Evolutionary conservation across 2,888 invertebrate species (phyloP).

Genomic region (Amphipoea oculea): DNA sequence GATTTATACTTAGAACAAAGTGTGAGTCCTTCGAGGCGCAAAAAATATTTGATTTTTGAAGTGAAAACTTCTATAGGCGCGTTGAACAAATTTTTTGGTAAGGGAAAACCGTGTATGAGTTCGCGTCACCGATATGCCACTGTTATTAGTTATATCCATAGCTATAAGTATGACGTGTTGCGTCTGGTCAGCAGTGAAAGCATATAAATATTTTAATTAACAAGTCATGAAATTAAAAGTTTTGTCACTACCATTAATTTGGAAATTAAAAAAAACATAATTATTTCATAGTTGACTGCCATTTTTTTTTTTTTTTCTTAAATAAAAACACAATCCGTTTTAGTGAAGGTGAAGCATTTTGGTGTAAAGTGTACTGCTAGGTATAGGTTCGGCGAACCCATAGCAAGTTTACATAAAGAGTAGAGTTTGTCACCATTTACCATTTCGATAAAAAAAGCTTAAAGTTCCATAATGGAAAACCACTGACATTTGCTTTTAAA

Average conservation of each 20-base stretch:
- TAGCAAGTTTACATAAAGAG: neutral
- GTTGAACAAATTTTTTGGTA: too few relatives aligned
- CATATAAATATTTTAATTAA: too few relatives aligned
- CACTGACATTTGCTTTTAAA: too few relatives aligned
- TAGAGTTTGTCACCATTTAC: neutral
- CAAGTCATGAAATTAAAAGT: too few relatives aligned
- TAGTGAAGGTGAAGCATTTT: neutral
- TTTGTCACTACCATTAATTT: too few relatives aligned
- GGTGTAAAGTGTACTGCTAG: neutral
- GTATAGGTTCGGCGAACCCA: neutral
- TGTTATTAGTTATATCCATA: neutral
- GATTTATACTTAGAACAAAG: neutral
- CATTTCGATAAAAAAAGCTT: too few relatives aligned
- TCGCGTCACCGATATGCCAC: neutral
- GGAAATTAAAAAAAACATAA: too few relatives aligned
- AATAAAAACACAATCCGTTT: neutral
- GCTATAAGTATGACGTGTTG: neutral
- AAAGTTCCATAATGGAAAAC: too few relatives aligned
- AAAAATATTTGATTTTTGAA: neutral
- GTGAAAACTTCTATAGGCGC: too few relatives aligned
- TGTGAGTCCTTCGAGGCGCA: neutral
- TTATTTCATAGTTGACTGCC: neutral
- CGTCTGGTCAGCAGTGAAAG: too few relatives aligned
- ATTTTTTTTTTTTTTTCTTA: too few relatives aligned
- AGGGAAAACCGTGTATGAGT: neutral